Base-by-base conservation (phyloP, 2,888 invertebrate genomes). In the Sarcophaga subvicina region DNA sequence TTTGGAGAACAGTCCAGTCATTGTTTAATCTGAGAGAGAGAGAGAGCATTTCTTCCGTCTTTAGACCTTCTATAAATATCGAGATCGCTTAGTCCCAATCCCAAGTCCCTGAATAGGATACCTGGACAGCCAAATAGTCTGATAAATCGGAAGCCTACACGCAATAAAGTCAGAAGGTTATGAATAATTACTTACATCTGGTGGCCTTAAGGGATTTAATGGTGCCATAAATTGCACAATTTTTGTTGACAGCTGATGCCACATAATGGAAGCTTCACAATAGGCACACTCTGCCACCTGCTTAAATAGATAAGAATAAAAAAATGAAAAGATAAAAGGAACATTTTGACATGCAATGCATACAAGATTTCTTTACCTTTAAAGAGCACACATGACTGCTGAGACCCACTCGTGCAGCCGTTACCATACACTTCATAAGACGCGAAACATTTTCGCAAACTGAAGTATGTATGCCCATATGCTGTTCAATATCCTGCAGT, bases 231-330 rank as follows among this genome's bases (percentile, higher is more conserved):
- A 97, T 88, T 96, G 96, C 47, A 98, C 95, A 59, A 98, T 94
- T 90, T 96, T 95, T 77, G 97, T 95, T 14, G 97, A 96, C 59
- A 99, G 94, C 93, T 98, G 99, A 93, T 99, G 98, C 97, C 99
- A 99, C 94, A 98, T 96, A 54, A 98, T 97, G 47, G 97, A 96
- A 80, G 98, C 97, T 92, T 98, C 98, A 94, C 99, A 99, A 92
- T 97, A 98, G 77, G 96, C 95, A 91, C 99, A 99, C 92, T 98
- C 98, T 47, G 94, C 92, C 25, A 92, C 92, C 93, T 93, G 27
- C 54, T 54, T 54, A 12, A 54, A 54, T 14, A n/a, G 11, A 4
- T 2, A 14, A 64, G 59, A 25, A n/a, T n/a, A 60, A 67, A 49
- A 47, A 17, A 76, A 14, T 0, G 1, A 22, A n/a, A 59, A 22